A percentile compares a stretch with the other conserved stretches of the same genome.
These are phyloP conservation scores for Lasioglossum marginatum DNA, from an alignment of 2,888 invertebrate genomes.

Conservation along the genomic window DNA sequence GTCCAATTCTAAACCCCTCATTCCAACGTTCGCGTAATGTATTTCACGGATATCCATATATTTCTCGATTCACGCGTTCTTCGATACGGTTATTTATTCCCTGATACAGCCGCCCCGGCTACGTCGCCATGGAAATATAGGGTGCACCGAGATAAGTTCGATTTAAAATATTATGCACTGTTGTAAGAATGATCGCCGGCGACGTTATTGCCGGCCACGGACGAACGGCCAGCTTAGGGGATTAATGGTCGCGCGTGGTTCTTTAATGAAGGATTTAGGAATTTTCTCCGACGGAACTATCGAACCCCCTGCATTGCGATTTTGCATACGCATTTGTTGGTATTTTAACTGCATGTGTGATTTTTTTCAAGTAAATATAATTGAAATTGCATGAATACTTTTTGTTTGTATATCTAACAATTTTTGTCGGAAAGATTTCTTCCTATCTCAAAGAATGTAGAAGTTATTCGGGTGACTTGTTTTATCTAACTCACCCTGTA, in stretches of 20 bases:
- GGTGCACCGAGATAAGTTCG: neutral
- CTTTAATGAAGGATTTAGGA: neutral
- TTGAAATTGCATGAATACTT: neutral
- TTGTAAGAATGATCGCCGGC: neutral
- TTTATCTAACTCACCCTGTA: too few species aligned
- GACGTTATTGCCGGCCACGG: neutral
- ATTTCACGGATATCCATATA: slow-evolving; percentile 23
- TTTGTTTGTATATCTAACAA: too few species aligned
- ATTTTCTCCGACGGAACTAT: too few species aligned
- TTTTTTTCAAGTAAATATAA: neutral
- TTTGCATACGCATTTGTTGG: too few species aligned
- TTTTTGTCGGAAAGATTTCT: too few species aligned
- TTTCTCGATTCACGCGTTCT: neutral
- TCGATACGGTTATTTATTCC: slow-evolving; percentile 21
- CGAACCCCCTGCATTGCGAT: too few species aligned
- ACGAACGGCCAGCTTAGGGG: neutral
- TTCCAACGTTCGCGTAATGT: slow-evolving; percentile 28
- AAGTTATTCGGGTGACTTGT: too few species aligned
- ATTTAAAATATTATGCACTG: slow-evolving; percentile 7
- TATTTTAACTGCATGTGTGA: too few species aligned
- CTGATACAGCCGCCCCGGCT: neutral
- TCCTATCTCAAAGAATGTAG: too few species aligned
- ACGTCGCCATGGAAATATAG: neutral
- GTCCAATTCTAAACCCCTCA: slow-evolving; percentile 25
- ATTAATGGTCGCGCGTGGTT: neutral